A percentile compares a stretch with the other conserved stretches of the same genome.
These are phyloP conservation scores for Jacana jacana DNA, from an alignment of 2,113 vertebrate genomes.

Conservation along the genomic window DNA sequence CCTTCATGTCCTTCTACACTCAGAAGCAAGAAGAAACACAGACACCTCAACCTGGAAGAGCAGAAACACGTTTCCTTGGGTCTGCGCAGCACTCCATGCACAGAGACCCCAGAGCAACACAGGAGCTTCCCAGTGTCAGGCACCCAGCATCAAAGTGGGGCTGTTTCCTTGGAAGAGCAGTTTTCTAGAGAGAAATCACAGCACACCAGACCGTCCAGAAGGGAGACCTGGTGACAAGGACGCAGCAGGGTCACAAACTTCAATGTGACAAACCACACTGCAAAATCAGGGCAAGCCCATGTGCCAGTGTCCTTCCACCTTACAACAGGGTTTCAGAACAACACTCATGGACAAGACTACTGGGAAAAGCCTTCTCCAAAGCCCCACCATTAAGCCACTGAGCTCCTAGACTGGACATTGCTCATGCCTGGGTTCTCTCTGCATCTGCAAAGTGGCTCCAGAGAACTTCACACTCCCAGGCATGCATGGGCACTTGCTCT, in stretches of 20 bases:
- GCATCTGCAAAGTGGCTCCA: neutral
- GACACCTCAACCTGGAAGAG: neutral
- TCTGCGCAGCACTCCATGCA: fast-evolving
- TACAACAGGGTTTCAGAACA: neutral
- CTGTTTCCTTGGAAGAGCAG: neutral
- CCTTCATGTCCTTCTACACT: neutral
- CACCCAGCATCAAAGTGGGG: fast-evolving
- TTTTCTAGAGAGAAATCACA: neutral
- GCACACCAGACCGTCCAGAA: neutral
- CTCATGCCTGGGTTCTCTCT: neutral
- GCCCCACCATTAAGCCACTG: neutral
- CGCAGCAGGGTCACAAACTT: neutral
- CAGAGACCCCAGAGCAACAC: neutral
- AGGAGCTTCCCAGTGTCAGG: neutral
- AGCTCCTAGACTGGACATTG: fast-evolving
- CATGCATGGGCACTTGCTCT: fast-evolving
- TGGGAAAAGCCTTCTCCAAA: neutral
- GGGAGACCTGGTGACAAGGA: neutral
- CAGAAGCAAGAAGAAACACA: neutral
- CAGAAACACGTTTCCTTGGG: fast-evolving
- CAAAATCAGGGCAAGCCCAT: neutral
- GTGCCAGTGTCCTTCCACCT: fast-evolving
- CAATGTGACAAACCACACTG: fast-evolving
- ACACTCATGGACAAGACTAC: neutral
- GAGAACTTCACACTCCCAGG: neutral